These are phyloP conservation scores for Ranitomeya imitator DNA, from an alignment of 2,113 vertebrate genomes.

Conservation along the genomic window DNA sequence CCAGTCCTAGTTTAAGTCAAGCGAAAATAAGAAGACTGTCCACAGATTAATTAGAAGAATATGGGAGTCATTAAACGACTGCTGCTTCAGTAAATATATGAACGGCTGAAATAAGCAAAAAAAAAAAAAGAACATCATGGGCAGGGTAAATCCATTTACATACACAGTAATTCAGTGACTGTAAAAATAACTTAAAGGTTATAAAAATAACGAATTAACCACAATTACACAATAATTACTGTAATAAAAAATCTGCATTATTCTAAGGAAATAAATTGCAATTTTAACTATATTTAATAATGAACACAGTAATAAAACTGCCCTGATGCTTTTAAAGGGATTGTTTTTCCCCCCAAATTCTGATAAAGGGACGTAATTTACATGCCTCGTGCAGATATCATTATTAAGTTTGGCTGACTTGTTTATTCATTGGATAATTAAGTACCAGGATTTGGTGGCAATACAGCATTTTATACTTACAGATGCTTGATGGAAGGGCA, in stretches of 20 bases:
- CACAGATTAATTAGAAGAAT: slow-evolving; percentile 21
- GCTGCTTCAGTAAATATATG: slow-evolving; percentile 21
- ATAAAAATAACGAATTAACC: slow-evolving; percentile 12
- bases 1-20: background rate
- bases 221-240: slow-evolving; percentile 23
- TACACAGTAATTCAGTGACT: background rate
- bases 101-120: slow-evolving; percentile 21
- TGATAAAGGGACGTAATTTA: slow-evolving; percentile 1
- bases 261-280: slow-evolving; percentile 16
- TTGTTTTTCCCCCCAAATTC: background rate
- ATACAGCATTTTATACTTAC: background rate
- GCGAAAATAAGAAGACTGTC: background rate
- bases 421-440: background rate
- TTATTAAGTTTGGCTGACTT: background rate
- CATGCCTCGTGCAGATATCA: background rate
- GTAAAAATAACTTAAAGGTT: slow-evolving; percentile 1
- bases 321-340: background rate
- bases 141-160: background rate
- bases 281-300: slow-evolving; percentile 10
- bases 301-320: background rate
- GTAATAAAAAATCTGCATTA: slow-evolving; percentile 7
- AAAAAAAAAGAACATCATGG: background rate
- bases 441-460: background rate
- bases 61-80: slow-evolving; percentile 4
- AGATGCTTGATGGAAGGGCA: background rate